These are phyloP conservation scores for Denticeps clupeoides DNA, from an alignment of 2,797 vertebrate genomes.

Conservation along the genomic window DNA sequence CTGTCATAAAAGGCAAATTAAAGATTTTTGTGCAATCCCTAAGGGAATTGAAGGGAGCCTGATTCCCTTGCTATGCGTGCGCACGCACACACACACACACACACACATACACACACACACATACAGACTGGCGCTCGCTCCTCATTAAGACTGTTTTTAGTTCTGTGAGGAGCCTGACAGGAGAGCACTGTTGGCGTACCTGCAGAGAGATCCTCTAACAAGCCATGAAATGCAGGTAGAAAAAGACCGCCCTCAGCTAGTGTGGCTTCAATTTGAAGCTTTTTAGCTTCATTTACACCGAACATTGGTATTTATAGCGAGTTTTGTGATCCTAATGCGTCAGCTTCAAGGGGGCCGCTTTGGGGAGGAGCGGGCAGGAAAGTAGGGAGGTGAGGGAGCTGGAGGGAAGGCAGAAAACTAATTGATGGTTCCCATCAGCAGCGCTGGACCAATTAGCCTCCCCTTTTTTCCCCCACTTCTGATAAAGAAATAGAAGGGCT, in stretches of 20 bases:
- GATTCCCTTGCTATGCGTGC: slow-evolving; percentile 39
- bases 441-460: slow-evolving; percentile 61
- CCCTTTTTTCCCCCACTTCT: slow-evolving; percentile 50
- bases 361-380: not conserved
- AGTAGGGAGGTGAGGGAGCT: slow-evolving; percentile 42
- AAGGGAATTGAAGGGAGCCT: slow-evolving; percentile 57
- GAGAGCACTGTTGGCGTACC: slow-evolving; percentile 60
- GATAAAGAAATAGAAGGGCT: slow-evolving; percentile 60
- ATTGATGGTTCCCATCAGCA: slow-evolving; percentile 66
- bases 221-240: slow-evolving; percentile 76
- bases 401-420: slow-evolving; percentile 50
- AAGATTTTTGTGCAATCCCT: slow-evolving; percentile 74
- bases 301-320: slow-evolving; percentile 73
- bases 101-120: slow-evolving; percentile 15
- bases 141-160: slow-evolving; percentile 82
- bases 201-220: slow-evolving; percentile 70
- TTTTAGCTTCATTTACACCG: slow-evolving; percentile 68
- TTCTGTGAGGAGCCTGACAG: slow-evolving; percentile 68
- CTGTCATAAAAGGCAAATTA: slow-evolving; percentile 88
- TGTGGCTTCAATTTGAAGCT: slow-evolving; percentile 55
- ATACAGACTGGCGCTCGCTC: slow-evolving; percentile 41
- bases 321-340: slow-evolving; percentile 68
- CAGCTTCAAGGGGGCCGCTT: slow-evolving; percentile 57
- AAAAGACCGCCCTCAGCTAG: slow-evolving; percentile 54
- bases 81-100: slow-evolving; percentile 16